Conservation (phyloP, 2,888 invertebrate species). For the Ommatoiulus sabulosus region DNA sequence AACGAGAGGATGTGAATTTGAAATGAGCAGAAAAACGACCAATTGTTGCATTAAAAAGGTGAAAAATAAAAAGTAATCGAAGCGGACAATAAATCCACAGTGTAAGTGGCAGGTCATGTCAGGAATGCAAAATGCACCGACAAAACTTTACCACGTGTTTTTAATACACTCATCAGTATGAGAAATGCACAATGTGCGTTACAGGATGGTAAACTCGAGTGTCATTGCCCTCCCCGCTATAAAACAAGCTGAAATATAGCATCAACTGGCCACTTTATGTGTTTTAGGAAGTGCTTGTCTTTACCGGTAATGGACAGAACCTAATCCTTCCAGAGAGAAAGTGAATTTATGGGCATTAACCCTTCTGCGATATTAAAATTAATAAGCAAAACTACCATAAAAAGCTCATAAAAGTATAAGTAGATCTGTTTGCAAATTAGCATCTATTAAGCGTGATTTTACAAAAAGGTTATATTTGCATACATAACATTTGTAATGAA, state of each 20-base stretch:
- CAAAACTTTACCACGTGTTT: neutral
- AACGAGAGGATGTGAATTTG: neutral
- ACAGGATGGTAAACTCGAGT: constrained; percentile 29
- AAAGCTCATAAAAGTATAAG: no score
- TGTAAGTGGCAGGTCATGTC: neutral
- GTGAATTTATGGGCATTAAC: constrained; percentile 1
- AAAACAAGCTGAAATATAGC: constrained; percentile 35
- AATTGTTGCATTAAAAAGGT: neutral
- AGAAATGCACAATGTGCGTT: constrained; percentile 27
- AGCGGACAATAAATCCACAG: constrained; percentile 2
- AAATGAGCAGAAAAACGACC: neutral
- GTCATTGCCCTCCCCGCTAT: constrained; percentile 32
- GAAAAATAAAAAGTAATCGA: neutral
- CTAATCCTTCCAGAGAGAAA: neutral
- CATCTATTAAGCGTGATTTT: no score
- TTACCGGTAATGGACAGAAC: neutral
- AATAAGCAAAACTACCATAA: neutral
- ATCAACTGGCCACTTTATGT: neutral
- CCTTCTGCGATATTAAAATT: neutral
- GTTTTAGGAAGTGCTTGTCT: constrained; percentile 45
- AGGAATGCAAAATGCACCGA: neutral
- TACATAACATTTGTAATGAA: no score
- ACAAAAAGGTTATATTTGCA: no score
- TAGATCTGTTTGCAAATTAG: no score
- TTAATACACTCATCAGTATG: constrained; percentile 41